Evolutionary conservation across 1,140 invertebrate genomes (phyloP), one percentile per base, ranked within the genome.

Genomic region (Leptopilina clavipes): DNA sequence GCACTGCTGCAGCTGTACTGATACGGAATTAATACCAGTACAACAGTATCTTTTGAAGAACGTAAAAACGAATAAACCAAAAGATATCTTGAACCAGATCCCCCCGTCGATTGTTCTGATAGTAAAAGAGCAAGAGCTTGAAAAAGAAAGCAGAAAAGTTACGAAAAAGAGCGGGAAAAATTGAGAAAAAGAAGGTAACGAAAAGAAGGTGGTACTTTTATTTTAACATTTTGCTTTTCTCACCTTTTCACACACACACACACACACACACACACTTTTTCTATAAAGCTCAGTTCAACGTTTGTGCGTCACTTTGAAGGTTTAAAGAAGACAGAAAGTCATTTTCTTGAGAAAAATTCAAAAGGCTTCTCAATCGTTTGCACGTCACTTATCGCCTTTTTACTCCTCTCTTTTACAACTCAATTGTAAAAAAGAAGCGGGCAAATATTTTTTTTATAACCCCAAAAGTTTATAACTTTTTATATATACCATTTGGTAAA

Each of bases 311-410:
- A 56, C 54, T 56, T 56, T 56, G 54, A 56, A 18, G 54, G 18
- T 56, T 59, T 59, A 18, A 59, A 25, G 18, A 59, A 59, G 22
- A 19, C 18, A 59, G 19, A 12, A 59, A 59, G 56, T 59, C 56
- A 22, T 59, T 59, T 31, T 59, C 10, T 59, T 25, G 2, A 22
- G 56, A 59, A 22, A 59, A 59, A 59, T 18, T 59, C 56, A 59
- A 59, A 59, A 25, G 22, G 56, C 8, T 31, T 59, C 56, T 14
- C 22, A 59, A 59, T 59, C 56, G 56, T 59, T 59, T 59, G 56
- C 12, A 59, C 56, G 56, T 59, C 56, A 59, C 56, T 59, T 59
- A 59, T 22, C 19, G 56, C 56, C 19, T 10, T 22, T 12, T 25
- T 25, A 25, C 19, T 19, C 9, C 12, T 12, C 22, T 59, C 19